phyloP scores from a whole-genome alignment of 2,113 vertebrate genomes.

The Caracal caracal region DNA sequence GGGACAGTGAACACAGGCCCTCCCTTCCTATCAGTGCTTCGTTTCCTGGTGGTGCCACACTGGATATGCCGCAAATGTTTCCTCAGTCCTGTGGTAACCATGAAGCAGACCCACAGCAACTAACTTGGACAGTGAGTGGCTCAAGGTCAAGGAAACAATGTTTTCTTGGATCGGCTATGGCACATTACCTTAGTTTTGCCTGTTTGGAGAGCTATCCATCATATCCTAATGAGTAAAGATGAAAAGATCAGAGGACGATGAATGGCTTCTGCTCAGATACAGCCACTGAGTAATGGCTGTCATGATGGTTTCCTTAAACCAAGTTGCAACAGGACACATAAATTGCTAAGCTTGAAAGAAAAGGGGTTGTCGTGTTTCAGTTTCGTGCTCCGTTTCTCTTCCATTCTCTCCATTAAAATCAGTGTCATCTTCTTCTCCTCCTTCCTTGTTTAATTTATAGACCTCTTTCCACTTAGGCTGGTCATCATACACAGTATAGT shows the following conservation, averaged over 20 bases:
- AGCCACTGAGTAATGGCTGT: slow-evolving; percentile 29
- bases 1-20: too few relatives aligned
- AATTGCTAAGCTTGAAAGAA: not conserved
- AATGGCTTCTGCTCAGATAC: slow-evolving; percentile 65
- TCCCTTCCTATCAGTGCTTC: not conserved
- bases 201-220: not conserved
- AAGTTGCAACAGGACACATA: not conserved
- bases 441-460: not conserved
- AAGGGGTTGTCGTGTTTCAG: not conserved
- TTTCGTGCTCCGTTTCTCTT: not conserved
- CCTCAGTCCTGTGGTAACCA: not conserved
- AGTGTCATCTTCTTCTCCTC: not conserved
- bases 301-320: slow-evolving; percentile 3
- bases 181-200: slow-evolving; percentile 49
- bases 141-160: slow-evolving; percentile 35
- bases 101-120: not conserved
- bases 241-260: slow-evolving; percentile 55
- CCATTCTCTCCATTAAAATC: not conserved
- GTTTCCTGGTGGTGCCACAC: not conserved
- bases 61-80: not conserved
- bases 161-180: slow-evolving; percentile 64
- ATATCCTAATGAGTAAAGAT: slow-evolving; percentile 62
- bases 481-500: not conserved
- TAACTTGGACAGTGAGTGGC: slow-evolving; percentile 32
- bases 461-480: not conserved